phyloP scores from a whole-genome alignment of 92 coral and sea anemone genomes.

The Actinostola sp. region DNA sequence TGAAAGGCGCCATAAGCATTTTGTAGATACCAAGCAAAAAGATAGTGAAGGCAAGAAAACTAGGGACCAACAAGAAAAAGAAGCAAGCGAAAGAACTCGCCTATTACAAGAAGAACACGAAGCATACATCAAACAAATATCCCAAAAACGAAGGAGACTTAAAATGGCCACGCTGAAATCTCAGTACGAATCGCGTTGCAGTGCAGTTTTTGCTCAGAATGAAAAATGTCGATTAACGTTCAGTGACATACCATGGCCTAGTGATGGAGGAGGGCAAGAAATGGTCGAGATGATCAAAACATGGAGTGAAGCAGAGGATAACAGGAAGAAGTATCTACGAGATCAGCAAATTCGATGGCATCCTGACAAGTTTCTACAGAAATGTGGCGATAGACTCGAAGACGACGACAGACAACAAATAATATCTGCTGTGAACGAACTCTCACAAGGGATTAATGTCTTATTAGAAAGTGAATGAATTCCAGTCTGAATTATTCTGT shows the following conservation, averaged over 20 bases:
- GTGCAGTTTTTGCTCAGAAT: slow-evolving; percentile 44
- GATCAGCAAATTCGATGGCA: slow-evolving; percentile 96
- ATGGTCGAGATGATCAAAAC: slow-evolving; percentile 56
- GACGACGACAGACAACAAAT: slow-evolving; percentile 62
- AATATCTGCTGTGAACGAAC: slow-evolving; percentile 71
- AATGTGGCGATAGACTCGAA: slow-evolving; percentile 70
- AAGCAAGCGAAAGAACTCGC: slow-evolving; percentile 58
- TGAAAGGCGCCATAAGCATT: slow-evolving; percentile 56
- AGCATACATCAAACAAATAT: slow-evolving; percentile 58
- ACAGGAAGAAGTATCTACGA: slow-evolving; percentile 65
- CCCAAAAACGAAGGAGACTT: slow-evolving; percentile 36
- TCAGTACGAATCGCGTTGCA: slow-evolving; percentile 71
- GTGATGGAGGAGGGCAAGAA: slow-evolving; percentile 58
- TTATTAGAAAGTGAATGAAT: slow-evolving; percentile 5
- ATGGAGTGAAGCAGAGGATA: slow-evolving; percentile 57
- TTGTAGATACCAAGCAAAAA: slow-evolving; percentile 4
- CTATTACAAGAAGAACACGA: slow-evolving; percentile 73
- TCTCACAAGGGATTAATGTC: slow-evolving; percentile 86
- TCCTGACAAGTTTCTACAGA: slow-evolving; percentile 90
- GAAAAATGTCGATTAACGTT: slow-evolving; percentile 32
- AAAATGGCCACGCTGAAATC: slow-evolving; percentile 31
- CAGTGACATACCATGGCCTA: slow-evolving; percentile 87
- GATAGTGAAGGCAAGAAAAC: slow-evolving; percentile 16
- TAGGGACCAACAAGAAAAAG: slow-evolving; percentile 26
- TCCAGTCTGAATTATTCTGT: no score